phyloP scores from a whole-genome alignment of 1,140 invertebrate species.

The Atopsyche davidsoni region DNA sequence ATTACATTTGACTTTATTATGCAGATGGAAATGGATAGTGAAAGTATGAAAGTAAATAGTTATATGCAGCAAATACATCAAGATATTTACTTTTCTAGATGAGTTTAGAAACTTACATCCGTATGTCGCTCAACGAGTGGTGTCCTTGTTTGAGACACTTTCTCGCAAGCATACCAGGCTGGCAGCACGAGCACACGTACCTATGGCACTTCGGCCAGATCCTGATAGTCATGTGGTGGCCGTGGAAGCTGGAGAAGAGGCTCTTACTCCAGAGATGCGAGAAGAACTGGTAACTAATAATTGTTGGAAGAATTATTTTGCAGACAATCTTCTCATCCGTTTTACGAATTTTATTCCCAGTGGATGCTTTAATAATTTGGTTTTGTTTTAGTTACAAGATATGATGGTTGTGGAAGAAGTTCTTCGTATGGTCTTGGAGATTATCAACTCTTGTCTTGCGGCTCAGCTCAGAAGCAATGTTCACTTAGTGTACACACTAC shows the following conservation, averaged over 20 bases:
- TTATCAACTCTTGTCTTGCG: slow-evolving; percentile 88
- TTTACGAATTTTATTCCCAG: too few relatives aligned
- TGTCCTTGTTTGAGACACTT: slow-evolving; percentile 82
- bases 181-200: slow-evolving; percentile 20
- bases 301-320: slow-evolving; percentile 2
- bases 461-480: slow-evolving; percentile 86
- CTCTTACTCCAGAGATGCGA: slow-evolving; percentile 22
- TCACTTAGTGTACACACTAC: slow-evolving; percentile 90
- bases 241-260: slow-evolving; percentile 23
- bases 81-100: slow-evolving; percentile 55
- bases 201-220: slow-evolving; percentile 8
- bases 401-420: slow-evolving; percentile 95
- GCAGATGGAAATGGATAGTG: too few relatives aligned
- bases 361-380: slow-evolving; percentile 7
- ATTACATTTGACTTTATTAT: too few relatives aligned
- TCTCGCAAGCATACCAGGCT: slow-evolving; percentile 40
- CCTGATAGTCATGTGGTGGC: slow-evolving; percentile 10
- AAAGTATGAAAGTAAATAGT: too few relatives aligned
- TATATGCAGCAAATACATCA: too few relatives aligned
- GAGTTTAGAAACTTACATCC: slow-evolving; percentile 92
- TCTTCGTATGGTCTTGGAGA: slow-evolving; percentile 91
- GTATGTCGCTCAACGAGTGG: slow-evolving; percentile 90
- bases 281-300: slow-evolving; percentile 29
- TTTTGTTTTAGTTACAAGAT: slow-evolving; percentile 66
- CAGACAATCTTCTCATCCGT: background rate